Conservation (phyloP, 2,797 vertebrate species). For the Erethizon dorsatum region DNA sequence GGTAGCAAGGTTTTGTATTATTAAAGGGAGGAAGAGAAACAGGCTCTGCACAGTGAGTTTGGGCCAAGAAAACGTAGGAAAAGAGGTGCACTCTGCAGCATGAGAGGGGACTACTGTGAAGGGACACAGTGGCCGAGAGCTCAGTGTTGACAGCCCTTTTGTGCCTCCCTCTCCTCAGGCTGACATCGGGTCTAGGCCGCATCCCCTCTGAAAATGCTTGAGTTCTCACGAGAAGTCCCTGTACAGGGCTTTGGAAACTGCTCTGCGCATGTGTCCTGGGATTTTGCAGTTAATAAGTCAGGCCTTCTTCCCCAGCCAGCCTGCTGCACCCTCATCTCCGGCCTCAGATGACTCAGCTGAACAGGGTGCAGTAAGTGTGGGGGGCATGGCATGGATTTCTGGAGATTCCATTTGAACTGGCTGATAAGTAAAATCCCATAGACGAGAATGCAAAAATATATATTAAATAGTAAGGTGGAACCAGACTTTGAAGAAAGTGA, state of each 20-base stretch:
- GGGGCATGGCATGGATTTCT: neutral
- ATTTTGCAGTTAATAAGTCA: neutral
- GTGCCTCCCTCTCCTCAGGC: neutral
- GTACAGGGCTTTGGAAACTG: neutral
- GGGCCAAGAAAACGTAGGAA: neutral
- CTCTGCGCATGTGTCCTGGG: neutral
- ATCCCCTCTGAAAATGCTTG: neutral
- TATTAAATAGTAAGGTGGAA: slow-evolving; percentile 18
- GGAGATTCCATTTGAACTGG: slow-evolving; percentile 21
- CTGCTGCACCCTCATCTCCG: neutral
- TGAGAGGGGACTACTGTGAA: neutral
- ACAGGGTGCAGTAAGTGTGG: neutral
- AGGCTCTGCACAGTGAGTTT: neutral
- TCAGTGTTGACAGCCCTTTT: neutral
- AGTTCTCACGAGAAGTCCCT: neutral
- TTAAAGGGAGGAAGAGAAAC: neutral
- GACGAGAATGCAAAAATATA: neutral
- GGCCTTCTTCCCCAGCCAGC: neutral
- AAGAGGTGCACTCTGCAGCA: neutral
- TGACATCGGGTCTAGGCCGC: neutral
- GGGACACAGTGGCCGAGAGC: neutral
- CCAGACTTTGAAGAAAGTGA: neutral
- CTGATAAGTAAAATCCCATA: slow-evolving; percentile 1
- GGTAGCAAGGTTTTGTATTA: neutral
- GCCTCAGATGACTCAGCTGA: neutral